phyloP scores from a whole-genome alignment of 2,888 invertebrate genomes.

The Leucozona laternaria region DNA sequence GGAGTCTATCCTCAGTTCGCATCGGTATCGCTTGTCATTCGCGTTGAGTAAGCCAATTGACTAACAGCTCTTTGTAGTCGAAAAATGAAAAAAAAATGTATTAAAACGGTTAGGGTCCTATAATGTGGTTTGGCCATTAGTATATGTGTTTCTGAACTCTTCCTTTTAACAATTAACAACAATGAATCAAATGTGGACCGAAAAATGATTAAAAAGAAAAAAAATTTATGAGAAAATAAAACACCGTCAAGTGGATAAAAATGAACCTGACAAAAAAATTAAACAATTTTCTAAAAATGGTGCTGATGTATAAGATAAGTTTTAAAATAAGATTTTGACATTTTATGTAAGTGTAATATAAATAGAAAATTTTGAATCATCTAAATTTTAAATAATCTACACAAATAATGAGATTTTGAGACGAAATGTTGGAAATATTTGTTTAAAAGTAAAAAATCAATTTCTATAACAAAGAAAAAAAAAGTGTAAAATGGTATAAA shows the following conservation, averaged over 20 bases:
- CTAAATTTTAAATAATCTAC: neutral
- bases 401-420: neutral
- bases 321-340: slow-evolving; percentile 20
- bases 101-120: neutral
- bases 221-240: neutral
- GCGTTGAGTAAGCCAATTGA: slow-evolving; percentile 68
- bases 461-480: neutral
- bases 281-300: neutral
- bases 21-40: slow-evolving; percentile 71
- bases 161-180: slow-evolving; percentile 2
- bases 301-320: slow-evolving; percentile 6
- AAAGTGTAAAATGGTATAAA: neutral
- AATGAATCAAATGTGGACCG: slow-evolving; percentile 1
- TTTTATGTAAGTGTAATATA: slow-evolving; percentile 11
- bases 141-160: slow-evolving; percentile 17
- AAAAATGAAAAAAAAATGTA: neutral
- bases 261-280: neutral
- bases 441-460: neutral
- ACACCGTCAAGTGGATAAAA: slow-evolving; percentile 16
- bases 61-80: slow-evolving; percentile 7
- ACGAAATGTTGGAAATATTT: neutral
- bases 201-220: neutral
- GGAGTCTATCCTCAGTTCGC: slow-evolving; percentile 61
- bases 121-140: slow-evolving; percentile 4
- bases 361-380: neutral